Evolutionary conservation across 2,797 vertebrate species (phyloP).

Genomic region (Zenarchopterus dispar): DNA sequence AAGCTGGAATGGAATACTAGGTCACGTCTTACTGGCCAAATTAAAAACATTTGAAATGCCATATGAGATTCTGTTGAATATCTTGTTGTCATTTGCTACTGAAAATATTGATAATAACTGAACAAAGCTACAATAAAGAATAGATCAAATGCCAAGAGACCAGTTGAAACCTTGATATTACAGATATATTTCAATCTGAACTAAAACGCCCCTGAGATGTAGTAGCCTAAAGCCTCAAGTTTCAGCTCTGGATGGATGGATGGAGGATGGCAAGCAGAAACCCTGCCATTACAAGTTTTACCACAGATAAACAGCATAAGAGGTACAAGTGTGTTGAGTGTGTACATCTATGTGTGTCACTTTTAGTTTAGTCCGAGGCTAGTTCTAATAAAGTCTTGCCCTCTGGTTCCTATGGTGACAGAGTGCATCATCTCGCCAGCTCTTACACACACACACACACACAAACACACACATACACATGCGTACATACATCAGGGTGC

Average conservation of each 20-base stretch:
- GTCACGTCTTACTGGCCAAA: too few species aligned
- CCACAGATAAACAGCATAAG: constrained; percentile 22
- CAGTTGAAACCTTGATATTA: not conserved
- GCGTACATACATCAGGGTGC: constrained; percentile 48
- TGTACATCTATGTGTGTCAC: constrained; percentile 59
- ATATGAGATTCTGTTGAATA: too few species aligned
- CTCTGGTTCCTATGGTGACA: constrained; percentile 75
- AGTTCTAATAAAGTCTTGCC: constrained; percentile 68
- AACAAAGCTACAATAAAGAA: too few species aligned
- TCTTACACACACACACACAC: constrained; percentile 34
- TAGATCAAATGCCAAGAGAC: not conserved
- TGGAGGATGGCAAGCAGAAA: constrained; percentile 17
- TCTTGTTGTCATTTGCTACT: too few species aligned
- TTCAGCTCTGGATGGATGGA: constrained; percentile 15
- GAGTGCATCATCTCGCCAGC: constrained; percentile 69
- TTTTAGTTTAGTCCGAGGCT: constrained; percentile 58
- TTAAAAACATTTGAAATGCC: too few species aligned
- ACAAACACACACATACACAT: constrained; percentile 3
- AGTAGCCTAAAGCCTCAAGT: constrained; percentile 1
- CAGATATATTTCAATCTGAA: not conserved
- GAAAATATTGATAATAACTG: too few species aligned
- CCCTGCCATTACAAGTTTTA: constrained; percentile 30
- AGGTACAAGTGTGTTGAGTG: constrained; percentile 13
- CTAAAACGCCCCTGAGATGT: constrained; percentile 11
- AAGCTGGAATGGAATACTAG: too few species aligned